Evolutionary conservation across 2,113 vertebrate species (phyloP), one percentile per base, ranked within the genome.

Genomic region (Malurus alboscapulatus): DNA sequence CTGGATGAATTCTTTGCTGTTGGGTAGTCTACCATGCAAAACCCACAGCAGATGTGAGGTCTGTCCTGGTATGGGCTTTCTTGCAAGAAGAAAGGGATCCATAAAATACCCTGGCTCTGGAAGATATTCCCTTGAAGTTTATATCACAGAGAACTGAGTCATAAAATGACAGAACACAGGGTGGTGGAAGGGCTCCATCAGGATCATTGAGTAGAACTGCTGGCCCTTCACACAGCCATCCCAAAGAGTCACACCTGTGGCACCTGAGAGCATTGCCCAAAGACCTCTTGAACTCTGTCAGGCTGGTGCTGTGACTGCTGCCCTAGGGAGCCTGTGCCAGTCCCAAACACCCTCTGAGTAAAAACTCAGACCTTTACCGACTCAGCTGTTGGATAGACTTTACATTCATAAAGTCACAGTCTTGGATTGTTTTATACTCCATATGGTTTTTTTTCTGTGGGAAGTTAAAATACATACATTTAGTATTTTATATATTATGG

Each of bases 261-360:
- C 38, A 38, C 19, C 48, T 27, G 16, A 69, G 16, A n/a, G 12
- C 25, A 57, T 3, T 63, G 21, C 18, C 7, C 4, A 20, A 71
- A 63, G 0, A 0, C 9, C 20, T 63, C 30, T 57, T 50, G 50
- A 72, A 27, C 8, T 51, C 32, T 32, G 21, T 15, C 14, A 27
- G 21, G 17, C 11, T 73, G 36, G 17, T 12, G 11, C 21, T 57
- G 11, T 10, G 30, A 50, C 6, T 9, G 9, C 12, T 57, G 12
- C 44, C 57, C 29, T 72, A 9, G 6, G 30, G 30, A 65, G 14
- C 19, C 21, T 32, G 21, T 27, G 32, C 25, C 30, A 57, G 7
- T 12, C 12, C 30, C 21, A 50, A 1, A 0, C 5, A 36, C 9
- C 0, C 6, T 27, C 14, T 24, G 12, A 1, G 7, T 32, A 50